Evolutionary conservation across 2,113 vertebrate species (phyloP).

Genomic region (Gambusia affinis): DNA sequence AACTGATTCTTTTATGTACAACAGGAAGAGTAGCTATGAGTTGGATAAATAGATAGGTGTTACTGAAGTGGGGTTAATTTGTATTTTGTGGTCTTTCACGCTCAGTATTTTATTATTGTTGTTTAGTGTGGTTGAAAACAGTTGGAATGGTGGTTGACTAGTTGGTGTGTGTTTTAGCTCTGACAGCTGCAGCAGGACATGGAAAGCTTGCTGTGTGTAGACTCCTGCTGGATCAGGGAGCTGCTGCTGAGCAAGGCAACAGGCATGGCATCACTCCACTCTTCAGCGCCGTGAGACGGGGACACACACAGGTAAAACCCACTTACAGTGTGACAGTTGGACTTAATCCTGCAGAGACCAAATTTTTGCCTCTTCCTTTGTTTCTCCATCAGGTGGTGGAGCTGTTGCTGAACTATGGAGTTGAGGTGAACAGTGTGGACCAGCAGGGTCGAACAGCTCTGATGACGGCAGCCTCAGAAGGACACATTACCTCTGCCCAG

Average conservation of each 20-base stretch:
- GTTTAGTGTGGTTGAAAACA: no score
- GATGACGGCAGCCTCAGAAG: conserved; percentile 96
- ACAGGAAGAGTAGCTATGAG: no score
- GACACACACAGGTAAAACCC: conserved; percentile 90
- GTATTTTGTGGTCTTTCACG: no score
- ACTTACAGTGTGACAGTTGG: not conserved
- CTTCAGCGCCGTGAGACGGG: conserved; percentile 91
- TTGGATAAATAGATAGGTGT: no score
- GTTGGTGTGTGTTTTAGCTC: conserved; percentile 70
- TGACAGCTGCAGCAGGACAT: conserved; percentile 91
- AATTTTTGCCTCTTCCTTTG: not conserved
- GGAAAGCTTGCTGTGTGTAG: conserved; percentile 91
- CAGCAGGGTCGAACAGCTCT: conserved; percentile 93
- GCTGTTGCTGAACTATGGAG: conserved; percentile 88
- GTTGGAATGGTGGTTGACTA: no score
- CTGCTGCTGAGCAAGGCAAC: conserved; percentile 87
- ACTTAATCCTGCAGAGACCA: not conserved
- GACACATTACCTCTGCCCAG: conserved; percentile 89
- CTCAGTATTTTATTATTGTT: no score
- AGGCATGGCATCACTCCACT: conserved; percentile 88
- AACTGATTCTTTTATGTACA: no score
- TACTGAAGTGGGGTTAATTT: no score
- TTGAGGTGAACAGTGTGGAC: conserved; percentile 93
- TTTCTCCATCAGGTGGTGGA: conserved; percentile 87
- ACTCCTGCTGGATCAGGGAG: conserved; percentile 91